phyloP scores from a whole-genome alignment of 2,797 vertebrate species.

The Sphenodon punctatus region DNA sequence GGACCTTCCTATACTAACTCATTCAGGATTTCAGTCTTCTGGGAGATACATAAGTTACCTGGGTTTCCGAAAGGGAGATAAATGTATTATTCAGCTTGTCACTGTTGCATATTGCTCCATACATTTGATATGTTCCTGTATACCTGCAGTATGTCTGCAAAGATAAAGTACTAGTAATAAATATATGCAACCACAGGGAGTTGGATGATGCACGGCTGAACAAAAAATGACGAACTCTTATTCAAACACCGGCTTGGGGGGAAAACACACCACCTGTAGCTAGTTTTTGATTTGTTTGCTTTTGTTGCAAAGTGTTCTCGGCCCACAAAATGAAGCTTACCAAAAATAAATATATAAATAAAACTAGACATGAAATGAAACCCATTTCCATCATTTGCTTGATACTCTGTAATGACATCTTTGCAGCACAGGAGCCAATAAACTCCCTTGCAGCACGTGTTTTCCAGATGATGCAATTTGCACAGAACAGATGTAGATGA shows the following conservation, averaged over 20 bases:
- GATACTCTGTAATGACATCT: slow-evolving; percentile 27
- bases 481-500: slow-evolving; percentile 45
- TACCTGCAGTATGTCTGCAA: background rate
- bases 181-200: background rate
- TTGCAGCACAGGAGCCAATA: slow-evolving; percentile 40
- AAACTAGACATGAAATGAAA: background rate
- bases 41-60: background rate
- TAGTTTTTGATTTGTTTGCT: slow-evolving; percentile 8
- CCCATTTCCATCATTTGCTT: background rate
- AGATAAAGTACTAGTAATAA: background rate
- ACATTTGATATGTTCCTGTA: background rate
- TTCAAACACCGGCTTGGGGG: background rate
- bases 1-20: accelerated
- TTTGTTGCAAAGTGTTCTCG: background rate
- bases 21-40: background rate
- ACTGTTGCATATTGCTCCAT: background rate
- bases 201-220: background rate
- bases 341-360: background rate
- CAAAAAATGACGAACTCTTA: background rate
- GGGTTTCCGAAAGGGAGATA: background rate
- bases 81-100: slow-evolving; percentile 2
- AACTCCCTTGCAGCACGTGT: slow-evolving; percentile 26
- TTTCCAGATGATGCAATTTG: slow-evolving; percentile 52
- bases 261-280: background rate
- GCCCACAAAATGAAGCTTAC: background rate